Evolutionary conservation across 1,140 invertebrate species (phyloP), one percentile per base, ranked within the genome.

Genomic region (Bombus confusus): DNA sequence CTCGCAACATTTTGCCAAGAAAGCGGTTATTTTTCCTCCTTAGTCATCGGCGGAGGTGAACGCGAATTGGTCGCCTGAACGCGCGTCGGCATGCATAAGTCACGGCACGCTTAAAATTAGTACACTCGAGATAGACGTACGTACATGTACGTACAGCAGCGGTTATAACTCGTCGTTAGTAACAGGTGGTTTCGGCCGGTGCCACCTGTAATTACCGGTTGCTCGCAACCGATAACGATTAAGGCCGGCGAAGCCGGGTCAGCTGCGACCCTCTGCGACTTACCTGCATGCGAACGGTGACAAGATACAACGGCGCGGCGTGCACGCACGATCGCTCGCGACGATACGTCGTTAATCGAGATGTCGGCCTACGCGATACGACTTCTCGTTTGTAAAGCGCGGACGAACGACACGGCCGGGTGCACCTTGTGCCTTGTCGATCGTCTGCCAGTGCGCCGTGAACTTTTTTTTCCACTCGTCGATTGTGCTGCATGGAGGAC

Each of bases 181-280:
- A 90, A 90, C 88, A 90, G 88, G 89, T 90, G 88, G 88, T 90
- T 83, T 83, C 59, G 86, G 64, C 75, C 72, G 81, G 73, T 89
- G 88, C 76, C 85, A 86, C 86, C 88, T 90, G 89, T 87, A 90
- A 90, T 90, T 90, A 90, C 89, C 82, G 88, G 88, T 87, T 79
- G 85, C 79, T 75, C 83, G 71, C 52, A 59, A 37, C 47, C 86
- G 79, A 89, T 89, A 89, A 86, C 88, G 80, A 89, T 86, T 86
- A 88, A 89, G 75, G 76, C 43, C 43, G 71, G 22, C 34, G 41
- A 66, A 68, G 84, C 18, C 66, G 74, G 64, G 85, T 86, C 85
- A 86, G 80, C 73, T 83, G 85, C 84, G 83, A 66, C 76, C 25
- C 25, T 34, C 59, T 62, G 69, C 69, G 80, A 83, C 80, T 85